Evolutionary conservation across 2,113 vertebrate genomes (phyloP).

Genomic region (Mirza zaza): DNA sequence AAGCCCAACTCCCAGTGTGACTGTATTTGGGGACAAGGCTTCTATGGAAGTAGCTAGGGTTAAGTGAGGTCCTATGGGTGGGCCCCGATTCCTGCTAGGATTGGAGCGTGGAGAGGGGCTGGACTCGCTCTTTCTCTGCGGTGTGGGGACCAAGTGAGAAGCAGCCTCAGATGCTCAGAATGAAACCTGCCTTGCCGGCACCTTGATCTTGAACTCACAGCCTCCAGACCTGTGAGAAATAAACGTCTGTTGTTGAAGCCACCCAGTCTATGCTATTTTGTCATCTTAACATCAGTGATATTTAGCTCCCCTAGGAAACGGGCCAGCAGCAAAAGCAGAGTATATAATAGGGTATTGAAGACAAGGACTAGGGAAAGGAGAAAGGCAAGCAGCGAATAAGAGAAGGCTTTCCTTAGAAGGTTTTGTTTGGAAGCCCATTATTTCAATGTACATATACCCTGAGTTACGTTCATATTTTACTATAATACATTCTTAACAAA

Average conservation of each 20-base stretch:
- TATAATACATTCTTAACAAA: neutral
- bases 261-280: neutral
- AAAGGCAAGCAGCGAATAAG: neutral
- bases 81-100: neutral
- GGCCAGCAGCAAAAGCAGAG: neutral
- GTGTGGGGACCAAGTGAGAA: neutral
- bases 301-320: neutral
- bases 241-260: neutral
- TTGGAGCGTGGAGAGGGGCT: too few relatives aligned
- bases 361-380: neutral
- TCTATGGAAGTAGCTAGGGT: neutral
- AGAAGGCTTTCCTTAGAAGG: neutral
- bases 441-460: neutral
- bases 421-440: neutral
- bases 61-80: neutral
- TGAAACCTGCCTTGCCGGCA: neutral
- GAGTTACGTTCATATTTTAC: neutral
- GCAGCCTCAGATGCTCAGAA: neutral
- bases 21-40: neutral
- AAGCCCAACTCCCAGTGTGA: neutral
- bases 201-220: neutral
- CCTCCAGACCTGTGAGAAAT: neutral
- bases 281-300: neutral
- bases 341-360: neutral
- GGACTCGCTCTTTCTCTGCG: neutral